Percentiles rank a stretch among this genome's conserved stretches.
Conservation (phyloP, 2,113 vertebrate species). For the Saguinus imperator region DNA sequence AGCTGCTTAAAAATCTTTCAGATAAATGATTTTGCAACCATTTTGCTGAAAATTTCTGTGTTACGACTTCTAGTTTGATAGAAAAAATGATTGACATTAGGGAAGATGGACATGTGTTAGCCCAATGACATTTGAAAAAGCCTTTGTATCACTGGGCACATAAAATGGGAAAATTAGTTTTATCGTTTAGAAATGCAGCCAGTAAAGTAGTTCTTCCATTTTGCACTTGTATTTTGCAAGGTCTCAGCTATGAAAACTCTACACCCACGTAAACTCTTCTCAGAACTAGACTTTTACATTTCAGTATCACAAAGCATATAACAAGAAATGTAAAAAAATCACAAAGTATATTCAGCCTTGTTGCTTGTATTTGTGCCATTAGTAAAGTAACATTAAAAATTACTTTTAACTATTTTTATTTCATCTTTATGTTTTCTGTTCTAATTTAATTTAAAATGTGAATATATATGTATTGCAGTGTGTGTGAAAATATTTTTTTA, state of each 20-base stretch:
- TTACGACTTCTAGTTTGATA: background rate
- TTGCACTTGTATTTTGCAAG: background rate
- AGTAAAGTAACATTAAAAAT: slow-evolving; percentile 31
- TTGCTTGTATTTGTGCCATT: slow-evolving; percentile 12
- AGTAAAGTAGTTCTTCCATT: background rate
- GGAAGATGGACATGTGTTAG: background rate
- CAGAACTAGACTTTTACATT: slow-evolving; percentile 30
- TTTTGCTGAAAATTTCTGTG: slow-evolving; percentile 9
- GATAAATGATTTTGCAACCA: slow-evolving; percentile 2
- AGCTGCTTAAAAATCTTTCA: background rate
- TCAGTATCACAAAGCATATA: background rate
- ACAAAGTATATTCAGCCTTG: background rate
- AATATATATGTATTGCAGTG: background rate
- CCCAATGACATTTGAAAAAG: background rate
- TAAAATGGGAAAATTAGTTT: background rate
- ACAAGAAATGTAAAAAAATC: background rate
- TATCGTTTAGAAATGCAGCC: slow-evolving; percentile 14
- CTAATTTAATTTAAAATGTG: background rate
- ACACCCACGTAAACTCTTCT: slow-evolving; percentile 13
- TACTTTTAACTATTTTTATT: slow-evolving; percentile 25
- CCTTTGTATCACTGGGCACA: background rate
- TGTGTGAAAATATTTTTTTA: background rate
- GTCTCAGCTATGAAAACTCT: background rate
- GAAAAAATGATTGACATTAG: background rate
- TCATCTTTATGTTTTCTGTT: slow-evolving; percentile 10